These are phyloP conservation scores for Neocrepidodera transversa DNA, from an alignment of 2,888 invertebrate species.

Conservation along the genomic window DNA sequence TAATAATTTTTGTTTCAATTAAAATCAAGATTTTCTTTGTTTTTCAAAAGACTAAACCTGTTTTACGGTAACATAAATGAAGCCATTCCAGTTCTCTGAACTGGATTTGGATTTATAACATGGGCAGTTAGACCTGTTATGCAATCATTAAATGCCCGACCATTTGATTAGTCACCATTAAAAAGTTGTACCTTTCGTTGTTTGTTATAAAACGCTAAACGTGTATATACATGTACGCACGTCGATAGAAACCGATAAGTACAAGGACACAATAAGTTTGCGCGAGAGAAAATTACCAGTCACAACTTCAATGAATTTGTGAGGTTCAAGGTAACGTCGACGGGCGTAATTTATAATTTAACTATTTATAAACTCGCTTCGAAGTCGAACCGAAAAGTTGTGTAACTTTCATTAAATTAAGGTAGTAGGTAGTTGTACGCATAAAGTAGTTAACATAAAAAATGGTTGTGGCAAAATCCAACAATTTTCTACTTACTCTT, in stretches of 20 bases:
- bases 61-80: conserved; percentile 11
- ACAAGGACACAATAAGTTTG: conserved; percentile 16
- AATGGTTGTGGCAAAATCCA: too few species aligned
- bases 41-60: conserved; percentile 5
- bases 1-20: too few species aligned
- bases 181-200: conserved; percentile 3
- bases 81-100: conserved; percentile 20
- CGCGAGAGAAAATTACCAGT: conserved; percentile 19
- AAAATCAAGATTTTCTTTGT: neutral
- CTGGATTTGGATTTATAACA: conserved; percentile 18
- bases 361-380: conserved; percentile 18
- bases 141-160: conserved; percentile 13
- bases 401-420: conserved; percentile 18
- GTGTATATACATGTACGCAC: neutral
- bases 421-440: conserved; percentile 2
- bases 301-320: conserved; percentile 22
- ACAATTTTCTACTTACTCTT: too few species aligned
- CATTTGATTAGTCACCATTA: conserved; percentile 5
- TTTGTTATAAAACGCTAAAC: neutral
- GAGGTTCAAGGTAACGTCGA: conserved; percentile 23
- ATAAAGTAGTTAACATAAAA: neutral
- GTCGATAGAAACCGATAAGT: neutral
- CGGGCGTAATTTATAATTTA: conserved; percentile 19
- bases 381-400: conserved; percentile 17
- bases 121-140: conserved; percentile 13